Conservation (phyloP, 1,140 invertebrate species). For the Nomia melanderi region DNA sequence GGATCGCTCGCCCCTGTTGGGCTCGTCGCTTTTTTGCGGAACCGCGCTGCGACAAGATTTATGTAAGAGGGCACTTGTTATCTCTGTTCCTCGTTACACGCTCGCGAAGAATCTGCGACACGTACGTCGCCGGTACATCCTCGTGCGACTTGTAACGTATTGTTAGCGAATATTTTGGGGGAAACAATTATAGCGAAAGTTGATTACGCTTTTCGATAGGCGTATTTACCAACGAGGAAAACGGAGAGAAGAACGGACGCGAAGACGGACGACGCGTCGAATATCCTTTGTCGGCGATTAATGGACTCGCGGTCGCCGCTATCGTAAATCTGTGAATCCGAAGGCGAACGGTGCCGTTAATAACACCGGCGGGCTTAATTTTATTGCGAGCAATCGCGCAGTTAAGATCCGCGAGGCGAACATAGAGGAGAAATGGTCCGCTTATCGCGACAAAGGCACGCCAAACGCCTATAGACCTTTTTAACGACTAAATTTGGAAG, state of each 20-base stretch:
- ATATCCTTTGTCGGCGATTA: constrained; percentile 12
- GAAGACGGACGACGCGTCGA: neutral
- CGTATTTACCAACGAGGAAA: constrained; percentile 15
- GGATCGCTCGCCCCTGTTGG: constrained; percentile 7
- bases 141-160: too few relatives aligned
- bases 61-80: constrained; percentile 1
- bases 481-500: constrained; percentile 7
- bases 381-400: constrained; percentile 25
- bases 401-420: constrained; percentile 23
- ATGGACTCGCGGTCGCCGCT: neutral
- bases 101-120: neutral
- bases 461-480: too few relatives aligned
- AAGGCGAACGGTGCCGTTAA: constrained; percentile 19
- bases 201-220: neutral
- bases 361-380: constrained; percentile 1
- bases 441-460: constrained; percentile 11
- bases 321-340: constrained; percentile 11
- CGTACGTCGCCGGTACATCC: too few relatives aligned
- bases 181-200: neutral
- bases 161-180: too few relatives aligned
- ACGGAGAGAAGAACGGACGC: too few relatives aligned
- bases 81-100: neutral
- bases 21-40: neutral
- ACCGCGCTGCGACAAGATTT: constrained; percentile 33
- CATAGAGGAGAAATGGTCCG: neutral